Percentiles rank a stretch among this genome's conserved stretches.
These are phyloP conservation scores for Scaptomyza flava DNA, from an alignment of 2,888 invertebrate genomes.

Conservation along the genomic window DNA sequence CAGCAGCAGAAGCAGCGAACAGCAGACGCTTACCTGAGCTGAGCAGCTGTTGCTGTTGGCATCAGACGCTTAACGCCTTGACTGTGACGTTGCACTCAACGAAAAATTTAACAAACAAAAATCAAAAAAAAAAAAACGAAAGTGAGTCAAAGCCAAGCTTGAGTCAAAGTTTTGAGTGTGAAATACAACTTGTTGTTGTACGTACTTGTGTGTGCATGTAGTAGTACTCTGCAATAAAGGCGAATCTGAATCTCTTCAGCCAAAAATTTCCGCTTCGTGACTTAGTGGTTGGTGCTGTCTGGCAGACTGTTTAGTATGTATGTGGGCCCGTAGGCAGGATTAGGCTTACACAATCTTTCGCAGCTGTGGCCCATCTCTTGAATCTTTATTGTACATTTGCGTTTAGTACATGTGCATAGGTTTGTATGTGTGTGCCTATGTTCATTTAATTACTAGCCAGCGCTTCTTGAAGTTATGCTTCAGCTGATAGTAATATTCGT, in stretches of 20 bases:
- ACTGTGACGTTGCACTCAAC: constrained; percentile 46
- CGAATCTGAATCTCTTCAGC: constrained; percentile 38
- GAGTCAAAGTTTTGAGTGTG: constrained; percentile 63
- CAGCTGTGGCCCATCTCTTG: constrained; percentile 42
- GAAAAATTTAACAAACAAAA: not conserved
- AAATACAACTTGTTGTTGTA: not conserved
- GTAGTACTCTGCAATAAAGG: constrained; percentile 15
- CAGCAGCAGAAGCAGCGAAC: constrained; percentile 9
- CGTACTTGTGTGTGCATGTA: too few relatives aligned
- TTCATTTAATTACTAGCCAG: constrained; percentile 24
- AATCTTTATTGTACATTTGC: constrained; percentile 19
- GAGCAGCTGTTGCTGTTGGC: constrained; percentile 28
- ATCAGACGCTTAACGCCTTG: constrained; percentile 57
- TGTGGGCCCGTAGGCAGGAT: constrained; percentile 52
- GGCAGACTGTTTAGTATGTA: constrained; percentile 5
- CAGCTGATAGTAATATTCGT: constrained; percentile 22
- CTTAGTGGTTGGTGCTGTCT: constrained; percentile 26
- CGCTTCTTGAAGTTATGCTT: constrained; percentile 15
- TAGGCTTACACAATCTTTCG: constrained; percentile 49
- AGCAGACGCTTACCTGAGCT: constrained; percentile 27
- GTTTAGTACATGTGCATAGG: constrained; percentile 3
- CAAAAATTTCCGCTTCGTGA: constrained; percentile 67
- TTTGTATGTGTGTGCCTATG: not conserved
- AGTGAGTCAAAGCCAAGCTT: constrained; percentile 62
- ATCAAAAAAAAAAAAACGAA: constrained; percentile 55